phyloP scores from a whole-genome alignment of 2,797 vertebrate species.

The Poecilia gillii region DNA sequence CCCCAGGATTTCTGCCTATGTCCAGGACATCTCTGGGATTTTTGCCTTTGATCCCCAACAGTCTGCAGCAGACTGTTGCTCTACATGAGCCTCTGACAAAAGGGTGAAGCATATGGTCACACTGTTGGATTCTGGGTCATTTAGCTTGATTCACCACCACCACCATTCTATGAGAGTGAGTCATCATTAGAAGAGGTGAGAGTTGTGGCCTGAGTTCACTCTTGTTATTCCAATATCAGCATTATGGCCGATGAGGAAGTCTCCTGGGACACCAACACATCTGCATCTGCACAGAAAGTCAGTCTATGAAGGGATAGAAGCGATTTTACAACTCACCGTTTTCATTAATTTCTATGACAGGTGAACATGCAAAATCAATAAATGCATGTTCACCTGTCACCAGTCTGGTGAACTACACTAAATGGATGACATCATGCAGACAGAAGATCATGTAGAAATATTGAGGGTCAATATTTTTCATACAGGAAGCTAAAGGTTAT shows the following conservation, averaged over 20 bases:
- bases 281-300: not conserved
- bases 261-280: not conserved
- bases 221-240: not conserved
- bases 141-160: conserved; percentile 32
- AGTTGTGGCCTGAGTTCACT: conserved; percentile 14
- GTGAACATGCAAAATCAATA: not conserved
- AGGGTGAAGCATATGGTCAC: conserved; percentile 58
- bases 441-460: too few relatives aligned
- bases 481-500: too few relatives aligned
- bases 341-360: not conserved
- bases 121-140: conserved; percentile 66
- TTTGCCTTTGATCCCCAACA: conserved; percentile 58
- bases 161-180: conserved; percentile 34
- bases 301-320: not conserved
- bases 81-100: conserved; percentile 49
- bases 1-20: too few relatives aligned
- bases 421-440: too few relatives aligned
- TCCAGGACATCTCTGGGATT: conserved; percentile 19
- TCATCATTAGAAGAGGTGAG: conserved; percentile 36
- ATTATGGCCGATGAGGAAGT: not conserved
- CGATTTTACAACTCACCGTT: not conserved
- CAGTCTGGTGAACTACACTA: too few relatives aligned
- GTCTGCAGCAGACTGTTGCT: conserved; percentile 56
- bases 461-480: too few relatives aligned
- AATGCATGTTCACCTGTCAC: too few relatives aligned